Percentiles rank a stretch among this genome's conserved stretches.
These are phyloP conservation scores for Sylvilagus bachmani DNA, from an alignment of 2,113 vertebrate species.

Conservation along the genomic window DNA sequence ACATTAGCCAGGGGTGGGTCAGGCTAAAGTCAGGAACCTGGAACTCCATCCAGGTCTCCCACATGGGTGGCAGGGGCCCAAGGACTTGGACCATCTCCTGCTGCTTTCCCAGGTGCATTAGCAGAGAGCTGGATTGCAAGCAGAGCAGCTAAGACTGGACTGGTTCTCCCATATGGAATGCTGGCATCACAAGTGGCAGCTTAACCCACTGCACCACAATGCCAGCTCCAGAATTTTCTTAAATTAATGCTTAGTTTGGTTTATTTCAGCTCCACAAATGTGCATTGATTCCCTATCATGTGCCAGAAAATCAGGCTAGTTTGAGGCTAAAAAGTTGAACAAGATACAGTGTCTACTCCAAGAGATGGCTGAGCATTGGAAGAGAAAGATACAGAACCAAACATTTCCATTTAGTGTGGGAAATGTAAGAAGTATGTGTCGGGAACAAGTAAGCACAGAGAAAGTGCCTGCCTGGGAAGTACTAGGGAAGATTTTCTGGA, in stretches of 20 bases:
- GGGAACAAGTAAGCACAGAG: neutral
- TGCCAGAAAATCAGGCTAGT: neutral
- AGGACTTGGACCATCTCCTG: no score
- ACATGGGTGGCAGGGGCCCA: no score
- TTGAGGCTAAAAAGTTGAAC: conserved; percentile 4
- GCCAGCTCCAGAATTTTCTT: neutral
- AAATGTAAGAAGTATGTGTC: neutral
- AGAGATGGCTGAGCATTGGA: neutral
- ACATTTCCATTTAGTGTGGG: neutral
- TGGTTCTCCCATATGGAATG: no score
- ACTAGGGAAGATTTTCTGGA: neutral
- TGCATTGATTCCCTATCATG: neutral
- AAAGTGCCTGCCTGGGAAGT: neutral
- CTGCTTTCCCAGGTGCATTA: no score
- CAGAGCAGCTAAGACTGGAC: no score
- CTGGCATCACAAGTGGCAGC: no score
- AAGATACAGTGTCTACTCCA: neutral
- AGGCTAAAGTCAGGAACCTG: no score
- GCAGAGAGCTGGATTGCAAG: no score
- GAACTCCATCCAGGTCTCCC: no score
- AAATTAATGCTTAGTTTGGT: neutral
- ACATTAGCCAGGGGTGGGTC: no score
- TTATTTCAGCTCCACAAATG: neutral
- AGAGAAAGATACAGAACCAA: neutral
- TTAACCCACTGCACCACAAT: no score